Evolutionary conservation across 1,140 invertebrate species (phyloP), one percentile per base, ranked within the genome.

Genomic region (Mycetomoellerius zeteki): DNA sequence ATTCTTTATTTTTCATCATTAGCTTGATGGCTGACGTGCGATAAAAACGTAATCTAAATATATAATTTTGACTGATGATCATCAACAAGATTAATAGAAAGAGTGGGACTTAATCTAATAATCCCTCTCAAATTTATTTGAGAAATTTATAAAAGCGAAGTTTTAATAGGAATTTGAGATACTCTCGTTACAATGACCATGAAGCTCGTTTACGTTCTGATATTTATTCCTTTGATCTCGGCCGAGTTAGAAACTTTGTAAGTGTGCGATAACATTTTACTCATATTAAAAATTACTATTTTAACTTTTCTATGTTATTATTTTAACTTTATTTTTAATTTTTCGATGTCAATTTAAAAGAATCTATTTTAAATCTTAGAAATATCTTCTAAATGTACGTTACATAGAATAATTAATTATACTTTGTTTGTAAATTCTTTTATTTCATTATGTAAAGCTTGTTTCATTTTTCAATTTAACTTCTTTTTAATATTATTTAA

Each of bases 111-210:
- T 54, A n/a, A 69, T 81, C n/a, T n/a, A n/a, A n/a, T n/a, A n/a
- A n/a, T n/a, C n/a, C n/a, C n/a, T n/a, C n/a, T 71, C 21, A 16
- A 19, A 60, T 76, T 69, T 58, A 56, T 14, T 14, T 27, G 0
- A 30, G 6, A 4, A 37, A 37, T 21, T 77, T 85, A 85, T 85
- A 85, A 85, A n/a, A 77, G 43, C 43, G 43, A 14, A 14, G 14
- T 19, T 24, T 3, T 1, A 3, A 52, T 52, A 85, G 12, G 0
- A 6, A 37, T 62, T 62, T 37, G 2, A 24, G 0, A 37, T 85
- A 77, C 58, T 85, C 72, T 64, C n/a, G 24, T 65, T 5, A 24
- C 14, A 50, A 56, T 52, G 37, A 16, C 69, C 60, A 85, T 85
- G 82, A 77, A 77, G 50, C 33, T 24, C 3, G 7, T 85, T 54